phyloP scores from a whole-genome alignment of 2,888 invertebrate genomes.

The Megalurothrips usitatus region DNA sequence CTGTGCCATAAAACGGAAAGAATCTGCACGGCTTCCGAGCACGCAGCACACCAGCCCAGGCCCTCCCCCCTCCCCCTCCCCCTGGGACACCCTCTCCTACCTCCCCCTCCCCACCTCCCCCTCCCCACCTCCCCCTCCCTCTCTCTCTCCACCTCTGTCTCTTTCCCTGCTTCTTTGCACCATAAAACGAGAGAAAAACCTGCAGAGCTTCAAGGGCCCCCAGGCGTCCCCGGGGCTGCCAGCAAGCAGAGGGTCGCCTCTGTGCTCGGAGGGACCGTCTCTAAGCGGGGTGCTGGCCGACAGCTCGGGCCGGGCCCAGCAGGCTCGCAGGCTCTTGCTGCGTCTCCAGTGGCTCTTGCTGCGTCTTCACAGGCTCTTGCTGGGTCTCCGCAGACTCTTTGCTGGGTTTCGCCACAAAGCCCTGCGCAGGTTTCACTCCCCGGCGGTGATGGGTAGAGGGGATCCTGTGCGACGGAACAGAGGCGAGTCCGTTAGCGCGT shows the following conservation, averaged over 20 bases:
- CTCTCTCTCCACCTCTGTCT: not conserved
- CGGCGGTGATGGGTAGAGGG: too few species aligned
- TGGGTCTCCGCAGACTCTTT: too few species aligned
- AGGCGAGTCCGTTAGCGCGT: too few species aligned
- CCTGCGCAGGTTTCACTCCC: too few species aligned
- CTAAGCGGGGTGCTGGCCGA: not conserved
- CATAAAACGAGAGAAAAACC: constrained; percentile 18
- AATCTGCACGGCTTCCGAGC: constrained; percentile 21
- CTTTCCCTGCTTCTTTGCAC: not conserved
- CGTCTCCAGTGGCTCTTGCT: too few species aligned
- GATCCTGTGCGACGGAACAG: too few species aligned
- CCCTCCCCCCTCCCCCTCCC: not conserved
- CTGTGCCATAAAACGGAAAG: constrained; percentile 17
- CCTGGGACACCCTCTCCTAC: not conserved
- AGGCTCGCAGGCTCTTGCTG: too few species aligned
- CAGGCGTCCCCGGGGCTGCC: not conserved
- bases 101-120: not conserved
- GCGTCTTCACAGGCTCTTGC: too few species aligned
- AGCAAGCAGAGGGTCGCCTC: too few species aligned
- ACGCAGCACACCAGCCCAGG: constrained; percentile 2
- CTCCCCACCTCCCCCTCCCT: not conserved
- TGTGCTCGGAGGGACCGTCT: not conserved
- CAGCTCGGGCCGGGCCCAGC: too few species aligned
- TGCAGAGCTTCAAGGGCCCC: constrained; percentile 21
- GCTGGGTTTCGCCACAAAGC: too few species aligned